These are phyloP conservation scores for Hylaea fasciaria DNA, from an alignment of 2,888 invertebrate genomes.

Conservation along the genomic window DNA sequence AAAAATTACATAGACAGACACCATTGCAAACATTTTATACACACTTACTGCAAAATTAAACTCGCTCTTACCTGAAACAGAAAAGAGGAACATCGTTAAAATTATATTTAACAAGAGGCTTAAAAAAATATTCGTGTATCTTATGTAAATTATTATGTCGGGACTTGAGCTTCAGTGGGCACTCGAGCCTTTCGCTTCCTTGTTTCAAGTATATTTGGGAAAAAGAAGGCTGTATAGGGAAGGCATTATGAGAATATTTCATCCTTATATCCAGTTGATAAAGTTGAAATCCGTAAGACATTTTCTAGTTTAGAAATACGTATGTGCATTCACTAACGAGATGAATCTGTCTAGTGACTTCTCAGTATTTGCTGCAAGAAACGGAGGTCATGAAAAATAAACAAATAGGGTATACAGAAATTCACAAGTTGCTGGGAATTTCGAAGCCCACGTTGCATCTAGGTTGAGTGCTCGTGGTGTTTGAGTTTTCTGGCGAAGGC, in stretches of 20 bases:
- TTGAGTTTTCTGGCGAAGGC: constrained; percentile 33
- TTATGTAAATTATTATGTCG: constrained; percentile 11
- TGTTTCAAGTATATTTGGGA: background rate
- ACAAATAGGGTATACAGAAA: constrained; percentile 30
- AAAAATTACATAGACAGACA: constrained; percentile 18
- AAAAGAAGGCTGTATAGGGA: background rate
- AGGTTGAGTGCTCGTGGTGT: constrained; percentile 28
- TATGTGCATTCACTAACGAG: constrained; percentile 52
- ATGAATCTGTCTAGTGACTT: constrained; percentile 43
- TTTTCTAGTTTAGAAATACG: constrained; percentile 16
- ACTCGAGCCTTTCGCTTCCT: background rate
- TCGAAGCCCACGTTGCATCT: constrained; percentile 21
- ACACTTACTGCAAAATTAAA: constrained; percentile 1
- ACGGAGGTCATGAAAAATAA: constrained; percentile 17
- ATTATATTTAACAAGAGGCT: constrained; percentile 3
- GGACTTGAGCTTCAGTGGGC: background rate
- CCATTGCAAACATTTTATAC: constrained; percentile 1
- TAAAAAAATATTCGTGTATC: background rate
- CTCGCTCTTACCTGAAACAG: constrained; percentile 36
- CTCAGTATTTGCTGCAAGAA: constrained; percentile 41
- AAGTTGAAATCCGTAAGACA: background rate
- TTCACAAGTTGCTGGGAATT: constrained; percentile 23
- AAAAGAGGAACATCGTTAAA: constrained; percentile 24
- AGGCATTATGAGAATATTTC: background rate
- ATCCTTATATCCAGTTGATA: constrained; percentile 5